A percentile compares a stretch with the other conserved stretches of the same genome.
Conservation (phyloP, 2,113 vertebrate genomes). For the Peromyscus californicus region DNA sequence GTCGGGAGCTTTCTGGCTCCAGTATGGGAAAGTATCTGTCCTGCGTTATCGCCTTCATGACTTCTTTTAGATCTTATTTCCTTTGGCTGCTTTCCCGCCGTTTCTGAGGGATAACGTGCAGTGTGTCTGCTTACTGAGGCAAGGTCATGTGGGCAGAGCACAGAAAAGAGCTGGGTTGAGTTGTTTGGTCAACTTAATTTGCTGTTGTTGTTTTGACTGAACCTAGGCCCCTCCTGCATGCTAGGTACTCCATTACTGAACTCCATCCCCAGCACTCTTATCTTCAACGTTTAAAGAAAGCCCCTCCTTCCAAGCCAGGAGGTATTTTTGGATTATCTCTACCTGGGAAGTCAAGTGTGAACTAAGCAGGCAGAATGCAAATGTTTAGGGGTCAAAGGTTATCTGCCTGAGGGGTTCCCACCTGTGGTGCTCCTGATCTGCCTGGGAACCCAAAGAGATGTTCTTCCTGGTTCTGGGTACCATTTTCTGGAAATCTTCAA, state of each 20-base stretch:
- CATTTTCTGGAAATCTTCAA: neutral
- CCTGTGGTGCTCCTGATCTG: neutral
- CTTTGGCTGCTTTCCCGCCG: neutral
- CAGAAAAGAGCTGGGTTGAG: neutral
- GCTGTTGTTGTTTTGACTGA: neutral
- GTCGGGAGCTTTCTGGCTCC: conserved; percentile 46
- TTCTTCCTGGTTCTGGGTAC: neutral
- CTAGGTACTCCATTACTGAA: neutral
- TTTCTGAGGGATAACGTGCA: neutral
- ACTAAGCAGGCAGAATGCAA: neutral
- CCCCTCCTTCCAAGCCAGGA: neutral
- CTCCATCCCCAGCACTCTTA: neutral
- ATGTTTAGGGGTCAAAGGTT: neutral
- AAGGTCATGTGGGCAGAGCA: neutral
- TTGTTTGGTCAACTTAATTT: neutral
- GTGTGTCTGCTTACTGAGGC: neutral
- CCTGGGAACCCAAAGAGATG: neutral
- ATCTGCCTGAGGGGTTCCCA: neutral
- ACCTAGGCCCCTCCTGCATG: neutral
- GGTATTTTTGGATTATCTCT: neutral
- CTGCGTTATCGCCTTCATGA: neutral
- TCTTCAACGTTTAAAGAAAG: neutral
- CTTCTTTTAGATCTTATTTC: conserved; percentile 2
- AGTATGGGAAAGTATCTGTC: conserved; percentile 27
- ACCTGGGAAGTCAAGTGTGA: neutral